Evolutionary conservation across 2,797 vertebrate genomes (phyloP).

Genomic region (Melanitta fusca): DNA sequence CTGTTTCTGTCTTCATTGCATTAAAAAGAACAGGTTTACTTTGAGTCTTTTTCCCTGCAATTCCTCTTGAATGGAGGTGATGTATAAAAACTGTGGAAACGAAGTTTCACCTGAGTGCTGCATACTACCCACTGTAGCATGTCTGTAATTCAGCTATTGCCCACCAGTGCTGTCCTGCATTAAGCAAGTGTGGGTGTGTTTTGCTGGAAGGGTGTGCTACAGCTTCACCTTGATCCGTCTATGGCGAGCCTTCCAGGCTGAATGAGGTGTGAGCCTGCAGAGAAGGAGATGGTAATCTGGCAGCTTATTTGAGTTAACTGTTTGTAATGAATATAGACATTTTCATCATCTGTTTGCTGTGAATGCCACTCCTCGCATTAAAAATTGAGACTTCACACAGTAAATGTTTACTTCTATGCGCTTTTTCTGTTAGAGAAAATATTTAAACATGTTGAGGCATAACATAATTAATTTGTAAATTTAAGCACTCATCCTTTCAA

Average conservation of each 20-base stretch:
- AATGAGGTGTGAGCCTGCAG: not conserved
- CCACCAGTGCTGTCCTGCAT: no score
- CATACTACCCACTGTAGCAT: fast-evolving
- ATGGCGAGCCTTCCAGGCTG: not conserved
- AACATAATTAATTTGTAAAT: not conserved
- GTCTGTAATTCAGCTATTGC: not conserved
- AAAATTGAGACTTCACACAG: not conserved
- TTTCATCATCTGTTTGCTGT: not conserved
- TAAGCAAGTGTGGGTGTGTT: not conserved
- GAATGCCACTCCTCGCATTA: not conserved
- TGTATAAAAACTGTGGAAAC: no score
- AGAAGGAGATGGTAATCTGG: not conserved
- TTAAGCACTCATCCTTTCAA: not conserved
- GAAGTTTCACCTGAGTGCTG: no score
- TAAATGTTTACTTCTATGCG: not conserved
- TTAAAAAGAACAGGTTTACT: not conserved
- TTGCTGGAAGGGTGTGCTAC: no score
- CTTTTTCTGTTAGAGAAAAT: not conserved
- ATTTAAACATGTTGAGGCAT: not conserved
- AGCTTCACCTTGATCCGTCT: fast-evolving
- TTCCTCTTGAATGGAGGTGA: not conserved
- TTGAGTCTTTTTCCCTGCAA: not conserved
- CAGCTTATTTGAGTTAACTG: not conserved
- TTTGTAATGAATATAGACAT: not conserved
- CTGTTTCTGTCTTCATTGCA: not conserved